Conservation (phyloP, 1,140 invertebrate genomes). For the Cydia amplana region DNA sequence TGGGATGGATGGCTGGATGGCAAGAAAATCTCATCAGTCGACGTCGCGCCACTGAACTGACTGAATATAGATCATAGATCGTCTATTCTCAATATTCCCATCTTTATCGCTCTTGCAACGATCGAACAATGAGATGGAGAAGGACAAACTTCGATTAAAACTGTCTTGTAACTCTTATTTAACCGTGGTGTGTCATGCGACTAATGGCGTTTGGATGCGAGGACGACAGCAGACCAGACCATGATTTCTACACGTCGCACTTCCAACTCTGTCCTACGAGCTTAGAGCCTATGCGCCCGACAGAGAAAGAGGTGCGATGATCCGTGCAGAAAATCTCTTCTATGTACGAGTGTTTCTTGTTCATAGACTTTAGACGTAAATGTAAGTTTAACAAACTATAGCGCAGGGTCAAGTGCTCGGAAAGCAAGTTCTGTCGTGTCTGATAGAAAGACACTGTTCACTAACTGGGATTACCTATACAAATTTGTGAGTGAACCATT, state of each 20-base stretch:
- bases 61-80: neutral
- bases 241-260: neutral
- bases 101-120: neutral
- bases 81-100: neutral
- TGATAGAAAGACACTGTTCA: no score
- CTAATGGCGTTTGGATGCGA: neutral
- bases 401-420: no score
- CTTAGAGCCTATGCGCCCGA: slow-evolving; percentile 1
- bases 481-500: neutral
- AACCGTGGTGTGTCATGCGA: slow-evolving; percentile 1
- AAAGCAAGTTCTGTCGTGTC: no score
- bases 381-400: no score
- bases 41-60: neutral
- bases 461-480: neutral
- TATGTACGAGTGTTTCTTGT: neutral
- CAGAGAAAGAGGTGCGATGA: neutral
- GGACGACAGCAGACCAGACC: neutral
- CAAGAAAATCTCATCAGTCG: neutral
- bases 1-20: neutral
- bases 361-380: neutral
- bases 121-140: neutral
- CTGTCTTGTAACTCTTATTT: neutral
- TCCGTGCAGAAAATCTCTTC: neutral
- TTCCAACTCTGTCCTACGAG: neutral
- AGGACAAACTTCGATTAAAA: neutral